These are phyloP conservation scores for Eristalis pertinax DNA, from an alignment of 2,888 invertebrate species.

Conservation along the genomic window DNA sequence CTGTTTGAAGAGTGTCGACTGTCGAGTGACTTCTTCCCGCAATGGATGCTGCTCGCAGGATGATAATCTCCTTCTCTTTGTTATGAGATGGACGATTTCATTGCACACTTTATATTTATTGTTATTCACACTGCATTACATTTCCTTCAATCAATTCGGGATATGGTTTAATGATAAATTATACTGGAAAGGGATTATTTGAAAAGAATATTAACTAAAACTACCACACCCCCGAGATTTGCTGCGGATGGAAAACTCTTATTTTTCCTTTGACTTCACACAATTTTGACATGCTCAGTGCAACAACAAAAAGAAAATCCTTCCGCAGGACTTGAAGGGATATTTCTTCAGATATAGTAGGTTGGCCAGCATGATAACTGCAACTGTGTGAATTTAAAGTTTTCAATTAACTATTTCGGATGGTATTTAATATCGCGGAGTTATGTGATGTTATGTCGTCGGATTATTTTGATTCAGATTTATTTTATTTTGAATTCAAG, in stretches of 20 bases:
- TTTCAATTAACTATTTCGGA: neutral
- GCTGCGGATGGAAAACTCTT: constrained; percentile 32
- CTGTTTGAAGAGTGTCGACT: neutral
- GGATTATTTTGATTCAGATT: neutral
- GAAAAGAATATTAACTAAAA: constrained; percentile 49
- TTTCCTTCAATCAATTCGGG: neutral
- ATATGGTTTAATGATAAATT: constrained; percentile 21
- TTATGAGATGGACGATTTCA: neutral
- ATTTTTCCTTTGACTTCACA: constrained; percentile 19
- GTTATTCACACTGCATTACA: neutral
- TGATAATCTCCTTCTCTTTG: neutral
- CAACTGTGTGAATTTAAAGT: neutral
- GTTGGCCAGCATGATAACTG: constrained; percentile 14
- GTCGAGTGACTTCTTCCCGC: neutral
- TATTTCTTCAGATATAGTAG: constrained; percentile 17
- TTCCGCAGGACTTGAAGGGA: constrained; percentile 47
- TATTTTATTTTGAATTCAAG: neutral
- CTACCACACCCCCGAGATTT: constrained; percentile 62
- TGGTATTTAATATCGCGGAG: neutral
- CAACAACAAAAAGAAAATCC: constrained; percentile 55
- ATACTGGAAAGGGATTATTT: constrained; percentile 21
- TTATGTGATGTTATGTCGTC: neutral
- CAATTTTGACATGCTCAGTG: constrained; percentile 69
- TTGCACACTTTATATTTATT: neutral
- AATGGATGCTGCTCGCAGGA: neutral